phyloP scores from a whole-genome alignment of 2,797 vertebrate species.

The Enteromius anoplus region DNA sequence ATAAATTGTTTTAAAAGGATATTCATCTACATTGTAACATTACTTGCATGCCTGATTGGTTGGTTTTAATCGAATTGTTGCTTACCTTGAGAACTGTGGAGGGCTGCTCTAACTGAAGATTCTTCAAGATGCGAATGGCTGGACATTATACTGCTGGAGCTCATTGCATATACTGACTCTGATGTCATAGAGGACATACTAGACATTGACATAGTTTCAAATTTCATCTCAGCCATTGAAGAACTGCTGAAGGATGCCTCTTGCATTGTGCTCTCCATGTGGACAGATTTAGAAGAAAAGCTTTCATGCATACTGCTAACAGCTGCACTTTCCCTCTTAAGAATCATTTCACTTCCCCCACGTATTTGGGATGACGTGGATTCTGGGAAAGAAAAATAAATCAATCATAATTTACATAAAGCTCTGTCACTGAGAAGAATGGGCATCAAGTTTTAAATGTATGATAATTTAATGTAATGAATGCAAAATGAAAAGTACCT shows the following conservation, averaged over 20 bases:
- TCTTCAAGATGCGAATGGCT: slow-evolving; percentile 87
- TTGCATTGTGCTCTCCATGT: slow-evolving; percentile 91
- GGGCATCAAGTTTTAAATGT: not conserved
- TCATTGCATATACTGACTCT: slow-evolving; percentile 88
- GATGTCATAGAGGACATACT: slow-evolving; percentile 93
- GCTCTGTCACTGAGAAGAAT: not conserved
- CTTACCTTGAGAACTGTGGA: slow-evolving; percentile 81
- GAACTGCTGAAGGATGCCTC: slow-evolving; percentile 92
- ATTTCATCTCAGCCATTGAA: slow-evolving; percentile 93
- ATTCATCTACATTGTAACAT: not conserved
- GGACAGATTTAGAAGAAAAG: slow-evolving; percentile 87
- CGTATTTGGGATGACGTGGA: slow-evolving; percentile 68
- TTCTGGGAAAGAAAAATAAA: slow-evolving; percentile 42
- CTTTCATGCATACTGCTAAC: slow-evolving; percentile 80
- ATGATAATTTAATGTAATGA: not conserved
- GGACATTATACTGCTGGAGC: slow-evolving; percentile 91
- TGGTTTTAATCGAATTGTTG: not conserved
- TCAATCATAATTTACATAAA: not conserved
- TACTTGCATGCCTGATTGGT: slow-evolving; percentile 2
- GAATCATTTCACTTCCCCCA: slow-evolving; percentile 83
- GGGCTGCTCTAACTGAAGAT: slow-evolving; percentile 85
- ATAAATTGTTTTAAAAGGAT: not conserved
- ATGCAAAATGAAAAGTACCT: slow-evolving; percentile 65
- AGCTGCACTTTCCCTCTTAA: slow-evolving; percentile 81
- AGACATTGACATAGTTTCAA: slow-evolving; percentile 96